phyloP scores from a whole-genome alignment of 1,140 invertebrate genomes.

The Pseudomyrmex gracilis region DNA sequence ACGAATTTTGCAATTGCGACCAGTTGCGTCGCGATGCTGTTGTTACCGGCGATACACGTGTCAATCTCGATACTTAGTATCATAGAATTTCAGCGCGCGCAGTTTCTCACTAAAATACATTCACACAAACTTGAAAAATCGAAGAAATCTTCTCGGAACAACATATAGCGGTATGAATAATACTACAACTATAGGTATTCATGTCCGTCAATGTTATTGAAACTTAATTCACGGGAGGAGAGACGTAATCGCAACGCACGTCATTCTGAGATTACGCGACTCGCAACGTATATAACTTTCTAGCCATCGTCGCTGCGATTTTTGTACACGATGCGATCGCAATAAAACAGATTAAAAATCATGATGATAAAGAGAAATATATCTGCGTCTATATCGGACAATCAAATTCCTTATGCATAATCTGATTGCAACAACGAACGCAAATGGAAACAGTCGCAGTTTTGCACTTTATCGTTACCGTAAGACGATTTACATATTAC shows the following conservation, averaged over 20 bases:
- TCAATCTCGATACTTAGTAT: too few relatives aligned
- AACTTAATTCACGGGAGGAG: conserved; percentile 16
- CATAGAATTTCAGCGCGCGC: background rate
- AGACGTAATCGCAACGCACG: conserved; percentile 30
- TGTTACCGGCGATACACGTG: background rate
- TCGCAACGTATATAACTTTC: conserved; percentile 7
- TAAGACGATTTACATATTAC: conserved; percentile 43
- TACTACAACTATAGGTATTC: conserved; percentile 13
- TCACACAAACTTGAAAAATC: background rate
- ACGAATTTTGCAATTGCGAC: background rate
- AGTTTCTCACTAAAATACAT: conserved; percentile 10
- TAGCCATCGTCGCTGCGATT: background rate
- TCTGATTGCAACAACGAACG: conserved; percentile 29
- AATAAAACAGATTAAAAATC: background rate
- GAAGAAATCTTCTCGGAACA: background rate
- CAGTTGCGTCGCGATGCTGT: background rate
- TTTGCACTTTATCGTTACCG: conserved; percentile 33
- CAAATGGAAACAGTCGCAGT: conserved; percentile 28
- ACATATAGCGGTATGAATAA: conserved; percentile 7
- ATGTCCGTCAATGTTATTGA: background rate
- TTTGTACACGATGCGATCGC: background rate
- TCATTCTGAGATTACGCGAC: conserved; percentile 30
- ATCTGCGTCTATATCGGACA: conserved; percentile 20
- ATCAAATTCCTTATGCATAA: conserved; percentile 21
- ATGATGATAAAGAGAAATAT: background rate